These are phyloP conservation scores for Stylophora pistillata DNA, from an alignment of 64 coral and sea anemone species.

Conservation along the genomic window DNA sequence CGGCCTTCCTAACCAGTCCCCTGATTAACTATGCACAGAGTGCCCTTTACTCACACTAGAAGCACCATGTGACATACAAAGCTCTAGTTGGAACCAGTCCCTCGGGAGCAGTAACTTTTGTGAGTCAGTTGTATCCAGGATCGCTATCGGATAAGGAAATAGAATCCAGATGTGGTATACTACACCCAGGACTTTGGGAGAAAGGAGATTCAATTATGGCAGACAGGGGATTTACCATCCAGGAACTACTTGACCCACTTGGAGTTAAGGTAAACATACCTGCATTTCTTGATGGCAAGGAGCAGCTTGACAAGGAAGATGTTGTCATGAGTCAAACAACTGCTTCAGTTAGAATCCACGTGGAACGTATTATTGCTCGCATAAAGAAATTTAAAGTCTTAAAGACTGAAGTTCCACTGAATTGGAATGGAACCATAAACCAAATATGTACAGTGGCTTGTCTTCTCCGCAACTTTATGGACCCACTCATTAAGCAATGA, in stretches of 20 bases:
- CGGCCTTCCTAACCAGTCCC: no score
- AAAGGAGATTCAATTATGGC: conserved; percentile 62
- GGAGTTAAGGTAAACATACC: conserved; percentile 58
- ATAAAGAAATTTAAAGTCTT: conserved; percentile 58
- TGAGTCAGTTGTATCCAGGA: no score
- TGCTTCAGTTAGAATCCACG: conserved; percentile 71
- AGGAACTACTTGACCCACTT: conserved; percentile 24
- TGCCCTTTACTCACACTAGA: no score
- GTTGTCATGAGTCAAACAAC: no score
- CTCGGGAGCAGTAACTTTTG: no score
- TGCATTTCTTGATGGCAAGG: no score
- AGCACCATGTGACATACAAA: no score
- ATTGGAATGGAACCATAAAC: conserved; percentile 44
- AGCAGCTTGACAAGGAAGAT: conserved; percentile 41
- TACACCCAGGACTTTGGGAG: conserved; percentile 47
- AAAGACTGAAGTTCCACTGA: no score
- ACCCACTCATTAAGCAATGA: conserved; percentile 35
- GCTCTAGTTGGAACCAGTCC: no score
- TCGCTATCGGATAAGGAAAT: conserved; percentile 49
- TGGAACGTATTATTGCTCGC: conserved; percentile 59
- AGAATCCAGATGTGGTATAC: conserved; percentile 20
- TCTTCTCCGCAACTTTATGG: no score
- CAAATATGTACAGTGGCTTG: conserved; percentile 56
- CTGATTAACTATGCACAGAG: no score
- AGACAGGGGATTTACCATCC: conserved; percentile 61